Evolutionary conservation across 2,113 vertebrate species (phyloP), one percentile per base, ranked within the genome.

Genomic region (human): DNA sequence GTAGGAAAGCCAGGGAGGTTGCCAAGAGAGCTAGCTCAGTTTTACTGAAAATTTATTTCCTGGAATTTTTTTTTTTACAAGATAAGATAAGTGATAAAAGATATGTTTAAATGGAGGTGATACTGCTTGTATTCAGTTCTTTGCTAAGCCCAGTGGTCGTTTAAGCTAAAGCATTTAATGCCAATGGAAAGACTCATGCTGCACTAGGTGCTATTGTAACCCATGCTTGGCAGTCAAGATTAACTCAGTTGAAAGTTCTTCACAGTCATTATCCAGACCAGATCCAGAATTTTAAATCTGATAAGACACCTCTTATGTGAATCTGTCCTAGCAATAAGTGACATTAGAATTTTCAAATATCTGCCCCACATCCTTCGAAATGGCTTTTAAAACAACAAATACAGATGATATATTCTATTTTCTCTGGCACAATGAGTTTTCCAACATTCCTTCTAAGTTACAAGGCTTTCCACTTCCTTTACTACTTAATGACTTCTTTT

Each of bases 121-220:
- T 59, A 52, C 64, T 27, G 48, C 35, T 57, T 57, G 57, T 68
- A 35, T 97, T 96, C 50, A 76, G 61, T 92, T 94, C 93, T 96
- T 70, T 85, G 73, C 82, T 82, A 90, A 73, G 14, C 61, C 84
- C 61, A 14, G 52, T 9, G 57, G 72, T 93, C 76, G 93, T 89
- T 96, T 96, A 97, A 97, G n/a, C 88, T 81, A 82, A 95, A 75
- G 92, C 32, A 79, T 68, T 89, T 81, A 85, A 88, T 94, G 82
- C 85, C 90, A 95, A 1, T n/a, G 72, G 84, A 90, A 97, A 96
- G 52, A 81, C 57, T 85, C 52, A 11, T 52, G 22, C 38, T 38
- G 10, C 64, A 2, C 61, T 55, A 16, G 57, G 61, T 57, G n/a
- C 66, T 80, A 50, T 17, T 30, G 25, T 85, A 89, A 81, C 76